phyloP scores from a whole-genome alignment of 2,797 vertebrate species.

The Borostomias antarcticus region DNA sequence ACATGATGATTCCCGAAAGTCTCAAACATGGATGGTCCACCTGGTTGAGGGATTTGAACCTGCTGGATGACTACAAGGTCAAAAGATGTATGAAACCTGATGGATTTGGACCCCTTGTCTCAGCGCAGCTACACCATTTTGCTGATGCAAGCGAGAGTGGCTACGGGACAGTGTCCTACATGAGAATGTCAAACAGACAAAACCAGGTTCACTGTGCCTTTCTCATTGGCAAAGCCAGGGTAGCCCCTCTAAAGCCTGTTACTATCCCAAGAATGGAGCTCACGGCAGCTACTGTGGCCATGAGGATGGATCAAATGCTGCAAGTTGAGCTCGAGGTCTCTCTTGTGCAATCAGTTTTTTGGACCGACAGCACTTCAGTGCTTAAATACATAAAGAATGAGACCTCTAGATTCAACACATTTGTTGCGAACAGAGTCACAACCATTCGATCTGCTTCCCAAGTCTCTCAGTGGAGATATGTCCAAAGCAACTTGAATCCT shows the following conservation, averaged over 20 bases:
- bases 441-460: no score
- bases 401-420: no score
- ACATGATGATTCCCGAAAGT: neutral
- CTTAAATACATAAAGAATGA: no score
- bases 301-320: no score
- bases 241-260: slow-evolving; percentile 14
- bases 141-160: slow-evolving; percentile 16
- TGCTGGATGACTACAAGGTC: neutral
- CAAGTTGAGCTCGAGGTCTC: no score
- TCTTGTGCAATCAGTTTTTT: no score
- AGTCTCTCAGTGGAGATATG: no score
- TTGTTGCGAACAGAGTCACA: no score
- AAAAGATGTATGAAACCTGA: slow-evolving; percentile 13
- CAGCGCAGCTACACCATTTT: slow-evolving; percentile 16
- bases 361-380: no score
- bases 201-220: slow-evolving; percentile 14
- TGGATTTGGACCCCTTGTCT: neutral
- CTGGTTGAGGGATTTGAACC: slow-evolving; percentile 8
- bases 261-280: no score
- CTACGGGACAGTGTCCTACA: slow-evolving; percentile 11
- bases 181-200: neutral
- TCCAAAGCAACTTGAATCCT: no score
- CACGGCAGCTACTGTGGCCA: no score
- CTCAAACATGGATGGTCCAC: neutral
- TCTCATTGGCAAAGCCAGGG: slow-evolving; percentile 21